Base-by-base conservation (phyloP, 2,797 vertebrate genomes). In the Brachymystax lenok region DNA sequence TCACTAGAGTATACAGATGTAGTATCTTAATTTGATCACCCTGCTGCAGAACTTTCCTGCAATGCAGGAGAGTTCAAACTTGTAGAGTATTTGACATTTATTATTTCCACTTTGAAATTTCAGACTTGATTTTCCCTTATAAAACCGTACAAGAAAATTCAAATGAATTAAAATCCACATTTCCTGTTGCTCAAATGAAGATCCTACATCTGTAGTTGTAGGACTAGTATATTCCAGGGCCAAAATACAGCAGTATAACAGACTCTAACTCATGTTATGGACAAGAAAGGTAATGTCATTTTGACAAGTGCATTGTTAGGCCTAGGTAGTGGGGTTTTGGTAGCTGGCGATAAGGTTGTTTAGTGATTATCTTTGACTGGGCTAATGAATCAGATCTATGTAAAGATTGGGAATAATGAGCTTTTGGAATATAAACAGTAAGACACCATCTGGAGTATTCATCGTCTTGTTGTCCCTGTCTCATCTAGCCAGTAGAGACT, bases 181-280 rank as follows among this genome's bases (percentile, higher is more conserved):
- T 46, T 46, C 2, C 40, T 46, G 40, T 46, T 12, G 40, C 40
- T 46, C 40, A 46, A 46, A 46, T 46, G 2, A 46, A 46, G 10
- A 46, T 46, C 40, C 10, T 46, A 46, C 40, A 46, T 24, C 59
- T 61, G 59, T 21, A 61, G 79, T 82, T 77, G 79, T 82, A 78
- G 78, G 91, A 90, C 86, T 88, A 76, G 78, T 90, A 88, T 90
- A 90, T 92, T 87, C 87, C 88, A 90, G 84, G 66, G 77, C 77
- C 73, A 94, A 90, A 81, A 87, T 92, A 84, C 77, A 63, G 73
- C 77, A n/a, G 74, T 64, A 81, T 86, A 88, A 90, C 85, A 90
- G 89, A 86, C 14, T 84, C 81, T 85, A 86, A 89, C 68, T 86
- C 82, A 82, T 77, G 76, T 79, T 80, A 82, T 80, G 81, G 69